Base-by-base conservation (phyloP, 53 echinoderm and acorn worm genomes). In the Zoroaster sp. region DNA sequence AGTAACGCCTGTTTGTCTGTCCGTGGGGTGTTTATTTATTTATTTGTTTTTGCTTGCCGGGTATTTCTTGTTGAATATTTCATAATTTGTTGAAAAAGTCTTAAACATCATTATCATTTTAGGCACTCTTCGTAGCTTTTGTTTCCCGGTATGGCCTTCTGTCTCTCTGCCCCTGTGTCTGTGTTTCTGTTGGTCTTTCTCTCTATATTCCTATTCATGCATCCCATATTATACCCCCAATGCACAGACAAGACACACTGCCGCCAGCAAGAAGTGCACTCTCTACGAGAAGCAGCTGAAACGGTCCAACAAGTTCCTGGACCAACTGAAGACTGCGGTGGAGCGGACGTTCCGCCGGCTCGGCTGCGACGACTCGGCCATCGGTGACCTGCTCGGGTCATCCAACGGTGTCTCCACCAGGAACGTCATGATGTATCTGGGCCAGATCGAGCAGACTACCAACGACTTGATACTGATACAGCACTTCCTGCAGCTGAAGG, bases 381-480 rank as follows among this genome's bases (percentile, higher is more conserved):
- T 98, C 41, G 15, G 69, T 8, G 93, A 90, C 6, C 87, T 91
- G 14, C 93, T 98, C 1, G 99, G 99, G 7, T 92, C 90, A 6
- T 49, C 81, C 14, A 81, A 80, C 11, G 96, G 99, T n/a, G 94
- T 98, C 43, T 82, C 73, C 4, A 90, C 83, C 37, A 43, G 67
- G 1, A 94, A 98, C 44, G 91, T 94, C 72, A 87, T 98, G 88
- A 85, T 93, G 80, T 96, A 96, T 40, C 90, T 98, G 4, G 93
- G 95, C 15, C 91, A 93, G 59, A 88, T 98, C 28, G 99, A 98
- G 77, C 93, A 94, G 75, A 89, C 78, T 34, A 88, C 94, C 73
- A 98, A 93, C 49, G 94, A 98, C 30, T 46, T 98, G 44, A 83
- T 98, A 55, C 91, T 95, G 34, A 88, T 96, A 33, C 92, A 98